Conservation (phyloP, 2,888 invertebrate genomes). For the Harpalus rubripes region DNA sequence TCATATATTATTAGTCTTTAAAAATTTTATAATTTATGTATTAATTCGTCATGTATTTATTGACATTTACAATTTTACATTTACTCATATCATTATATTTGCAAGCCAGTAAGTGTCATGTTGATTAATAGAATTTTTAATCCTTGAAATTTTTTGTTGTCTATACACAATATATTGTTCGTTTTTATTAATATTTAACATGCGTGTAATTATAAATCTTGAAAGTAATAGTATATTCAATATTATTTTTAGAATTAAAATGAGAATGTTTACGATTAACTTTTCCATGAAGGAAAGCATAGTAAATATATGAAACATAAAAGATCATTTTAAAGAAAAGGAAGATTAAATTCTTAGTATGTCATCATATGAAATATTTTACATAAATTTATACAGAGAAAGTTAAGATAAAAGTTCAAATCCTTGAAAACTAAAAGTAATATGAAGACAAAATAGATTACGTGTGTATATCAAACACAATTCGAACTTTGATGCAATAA, state of each 20-base stretch:
- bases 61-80: slow-evolving; percentile 1
- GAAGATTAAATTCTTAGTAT: too few relatives aligned
- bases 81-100: not conserved
- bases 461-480: too few relatives aligned
- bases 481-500: too few relatives aligned
- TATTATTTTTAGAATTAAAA: not conserved
- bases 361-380: too few relatives aligned
- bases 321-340: too few relatives aligned
- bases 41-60: not conserved
- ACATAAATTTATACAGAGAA: too few relatives aligned
- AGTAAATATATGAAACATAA: not conserved
- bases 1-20: too few relatives aligned
- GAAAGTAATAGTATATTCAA: not conserved
- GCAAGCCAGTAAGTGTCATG: not conserved
- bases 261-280: not conserved
- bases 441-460: too few relatives aligned
- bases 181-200: not conserved
- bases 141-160: slow-evolving; percentile 33
- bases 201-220: not conserved
- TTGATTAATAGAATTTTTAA: slow-evolving; percentile 23
- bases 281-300: too few relatives aligned
- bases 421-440: too few relatives aligned
- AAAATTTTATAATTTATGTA: too few relatives aligned
- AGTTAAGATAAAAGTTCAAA: too few relatives aligned
- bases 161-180: slow-evolving; percentile 2